Percentiles rank a stretch among this genome's conserved stretches.
Conservation (phyloP, 1,140 invertebrate genomes). For the Drosophila pseudoobscura region DNA sequence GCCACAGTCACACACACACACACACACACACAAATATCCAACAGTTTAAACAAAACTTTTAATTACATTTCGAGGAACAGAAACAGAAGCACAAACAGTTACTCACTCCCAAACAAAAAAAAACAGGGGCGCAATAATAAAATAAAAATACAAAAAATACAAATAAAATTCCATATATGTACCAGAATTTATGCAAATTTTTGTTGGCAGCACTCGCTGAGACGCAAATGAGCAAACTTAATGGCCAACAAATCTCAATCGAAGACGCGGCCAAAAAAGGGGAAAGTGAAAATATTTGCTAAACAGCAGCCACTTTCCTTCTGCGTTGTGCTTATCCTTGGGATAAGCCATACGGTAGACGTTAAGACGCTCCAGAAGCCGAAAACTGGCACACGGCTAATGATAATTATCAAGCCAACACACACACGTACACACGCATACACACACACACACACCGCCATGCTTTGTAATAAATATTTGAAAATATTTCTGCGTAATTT, state of each 20-base stretch:
- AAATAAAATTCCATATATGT: constrained; percentile 55
- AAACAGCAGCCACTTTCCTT: constrained; percentile 15
- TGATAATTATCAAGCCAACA: constrained; percentile 70
- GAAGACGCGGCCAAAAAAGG: constrained; percentile 40
- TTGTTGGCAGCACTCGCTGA: constrained; percentile 36
- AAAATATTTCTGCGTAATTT: constrained; percentile 66
- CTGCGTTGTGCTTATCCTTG: neutral
- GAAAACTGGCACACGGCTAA: constrained; percentile 58
- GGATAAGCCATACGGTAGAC: neutral
- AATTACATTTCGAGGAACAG: constrained; percentile 63
- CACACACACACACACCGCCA: constrained; percentile 7
- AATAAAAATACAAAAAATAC: constrained; percentile 16
- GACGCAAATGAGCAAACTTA: constrained; percentile 64
- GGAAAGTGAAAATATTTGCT: constrained; percentile 69
- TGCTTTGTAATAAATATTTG: constrained; percentile 57
- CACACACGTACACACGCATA: too few species aligned
- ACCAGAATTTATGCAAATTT: constrained; percentile 58
- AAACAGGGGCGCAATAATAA: constrained; percentile 14
- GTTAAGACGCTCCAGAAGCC: constrained; percentile 10
- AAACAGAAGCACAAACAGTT: constrained; percentile 28
- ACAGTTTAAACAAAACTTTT: constrained; percentile 73
- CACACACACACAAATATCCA: constrained; percentile 19
- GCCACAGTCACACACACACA: constrained; percentile 42
- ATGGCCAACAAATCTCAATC: constrained; percentile 76
- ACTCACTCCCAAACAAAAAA: constrained; percentile 14